Conservation (phyloP, 2,888 invertebrate genomes). For the Drosophila acutilabella region DNA sequence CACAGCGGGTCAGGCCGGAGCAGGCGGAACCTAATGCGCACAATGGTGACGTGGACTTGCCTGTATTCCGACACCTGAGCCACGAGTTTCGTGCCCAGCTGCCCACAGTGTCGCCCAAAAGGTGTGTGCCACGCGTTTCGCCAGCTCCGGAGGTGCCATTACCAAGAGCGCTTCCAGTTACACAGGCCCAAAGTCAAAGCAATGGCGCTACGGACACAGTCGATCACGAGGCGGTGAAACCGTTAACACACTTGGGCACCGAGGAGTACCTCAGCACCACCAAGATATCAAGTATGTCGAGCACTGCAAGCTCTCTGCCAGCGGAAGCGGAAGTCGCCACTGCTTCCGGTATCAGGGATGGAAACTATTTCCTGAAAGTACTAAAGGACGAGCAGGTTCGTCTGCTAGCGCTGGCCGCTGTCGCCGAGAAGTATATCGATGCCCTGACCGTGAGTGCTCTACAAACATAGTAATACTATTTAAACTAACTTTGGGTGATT, state of each 20-base stretch:
- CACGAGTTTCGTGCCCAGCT: constrained; percentile 95
- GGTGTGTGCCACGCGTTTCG: constrained; percentile 52
- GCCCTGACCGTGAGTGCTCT: constrained; percentile 84
- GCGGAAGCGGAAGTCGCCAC: background rate
- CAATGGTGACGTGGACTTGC: constrained; percentile 85
- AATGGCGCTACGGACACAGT: constrained; percentile 32
- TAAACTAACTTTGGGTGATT: constrained; percentile 6
- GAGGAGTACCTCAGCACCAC: constrained; percentile 47
- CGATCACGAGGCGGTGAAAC: constrained; percentile 58
- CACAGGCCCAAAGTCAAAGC: constrained; percentile 17
- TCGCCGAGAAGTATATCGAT: constrained; percentile 89
- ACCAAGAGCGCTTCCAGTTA: constrained; percentile 5
- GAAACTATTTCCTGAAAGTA: constrained; percentile 91
- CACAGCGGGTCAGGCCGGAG: constrained; percentile 22
- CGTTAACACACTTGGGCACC: constrained; percentile 10
- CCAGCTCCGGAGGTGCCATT: constrained; percentile 45
- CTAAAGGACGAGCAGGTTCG: constrained; percentile 91
- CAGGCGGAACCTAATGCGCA: constrained; percentile 16
- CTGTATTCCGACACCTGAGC: constrained; percentile 92
- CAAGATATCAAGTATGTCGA: constrained; percentile 17
- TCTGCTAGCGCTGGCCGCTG: constrained; percentile 88
- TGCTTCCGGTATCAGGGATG: constrained; percentile 85
- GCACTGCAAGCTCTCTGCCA: background rate
- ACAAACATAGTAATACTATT: background rate
- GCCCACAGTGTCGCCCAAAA: constrained; percentile 87